Evolutionary conservation across 2,888 invertebrate species (phyloP).

Genomic region (Prostheceraeus crozeri): DNA sequence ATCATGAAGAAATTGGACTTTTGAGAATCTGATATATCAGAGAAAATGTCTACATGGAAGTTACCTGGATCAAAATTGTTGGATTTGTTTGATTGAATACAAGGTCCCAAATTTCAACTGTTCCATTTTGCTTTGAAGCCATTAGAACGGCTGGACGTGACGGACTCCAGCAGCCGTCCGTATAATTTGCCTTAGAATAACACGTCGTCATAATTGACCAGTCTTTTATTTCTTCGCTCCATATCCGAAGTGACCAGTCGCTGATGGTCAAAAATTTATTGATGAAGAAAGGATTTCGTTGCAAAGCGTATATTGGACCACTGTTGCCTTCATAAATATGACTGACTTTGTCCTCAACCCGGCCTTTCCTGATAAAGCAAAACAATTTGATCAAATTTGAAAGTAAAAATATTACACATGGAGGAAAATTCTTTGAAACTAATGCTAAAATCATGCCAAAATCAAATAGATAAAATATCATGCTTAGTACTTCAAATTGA

Average conservation of each 20-base stretch:
- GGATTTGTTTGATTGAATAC: constrained; percentile 74
- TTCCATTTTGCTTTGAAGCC: constrained; percentile 75
- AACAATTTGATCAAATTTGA: too few species aligned
- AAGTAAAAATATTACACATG: too few species aligned
- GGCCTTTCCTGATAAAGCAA: too few species aligned
- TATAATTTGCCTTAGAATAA: constrained; percentile 60
- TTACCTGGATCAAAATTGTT: too few species aligned
- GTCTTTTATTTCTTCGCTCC: constrained; percentile 89
- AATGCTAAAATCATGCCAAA: too few species aligned
- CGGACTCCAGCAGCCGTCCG: constrained; percentile 79
- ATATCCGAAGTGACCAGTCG: constrained; percentile 82
- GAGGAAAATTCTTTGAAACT: too few species aligned
- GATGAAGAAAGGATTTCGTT: constrained; percentile 82
- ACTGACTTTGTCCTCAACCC: constrained; percentile 68
- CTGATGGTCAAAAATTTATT: constrained; percentile 84
- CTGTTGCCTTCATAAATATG: constrained; percentile 62
- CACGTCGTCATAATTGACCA: constrained; percentile 85
- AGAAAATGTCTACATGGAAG: too few species aligned
- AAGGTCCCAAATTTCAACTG: constrained; percentile 80
- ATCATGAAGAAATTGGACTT: too few species aligned
- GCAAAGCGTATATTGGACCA: constrained; percentile 78
- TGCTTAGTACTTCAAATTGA: too few species aligned
- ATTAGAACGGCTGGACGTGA: constrained; percentile 78
- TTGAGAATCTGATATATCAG: too few species aligned
- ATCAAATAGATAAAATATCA: too few species aligned